Percentiles rank a stretch among this genome's conserved stretches.
Evolutionary conservation across 2,113 vertebrate species (phyloP).

Genomic region (Panurus biarmicus): DNA sequence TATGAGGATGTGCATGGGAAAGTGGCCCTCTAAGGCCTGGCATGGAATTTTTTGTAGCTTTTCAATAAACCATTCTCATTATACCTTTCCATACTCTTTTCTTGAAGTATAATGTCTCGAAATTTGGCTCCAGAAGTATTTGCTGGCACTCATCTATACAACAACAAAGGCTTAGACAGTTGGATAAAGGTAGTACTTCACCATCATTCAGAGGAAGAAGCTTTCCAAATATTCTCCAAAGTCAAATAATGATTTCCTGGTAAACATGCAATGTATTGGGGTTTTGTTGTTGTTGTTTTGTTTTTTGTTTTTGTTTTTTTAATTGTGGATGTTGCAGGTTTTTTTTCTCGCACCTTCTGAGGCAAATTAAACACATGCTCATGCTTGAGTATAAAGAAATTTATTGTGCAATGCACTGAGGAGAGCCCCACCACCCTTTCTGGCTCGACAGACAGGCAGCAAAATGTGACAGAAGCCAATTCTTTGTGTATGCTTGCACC

Average conservation of each 20-base stretch:
- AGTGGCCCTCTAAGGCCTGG: not conserved
- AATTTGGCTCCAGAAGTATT: not conserved
- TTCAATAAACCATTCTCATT: not conserved
- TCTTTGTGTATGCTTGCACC: not conserved
- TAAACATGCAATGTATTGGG: not conserved
- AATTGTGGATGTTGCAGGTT: not conserved
- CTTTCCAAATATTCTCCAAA: not conserved
- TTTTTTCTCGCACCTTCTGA: not conserved
- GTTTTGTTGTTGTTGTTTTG: not conserved
- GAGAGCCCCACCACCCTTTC: not conserved
- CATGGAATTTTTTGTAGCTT: not conserved
- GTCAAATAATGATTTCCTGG: not conserved
- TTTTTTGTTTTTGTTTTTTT: not conserved
- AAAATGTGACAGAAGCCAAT: not conserved
- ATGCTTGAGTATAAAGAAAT: not conserved
- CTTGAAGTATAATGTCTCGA: not conserved
- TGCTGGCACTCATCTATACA: not conserved
- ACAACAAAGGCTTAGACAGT: not conserved
- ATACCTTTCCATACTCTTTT: not conserved
- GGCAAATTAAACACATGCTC: not conserved
- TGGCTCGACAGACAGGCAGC: not conserved
- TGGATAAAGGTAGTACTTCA: not conserved
- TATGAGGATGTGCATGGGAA: not conserved
- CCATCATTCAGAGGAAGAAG: not conserved
- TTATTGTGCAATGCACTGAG: not conserved